A percentile compares a stretch with the other conserved stretches of the same genome.
These are phyloP conservation scores for Alaudala cheleensis DNA, from an alignment of 2,113 vertebrate species.

Conservation along the genomic window DNA sequence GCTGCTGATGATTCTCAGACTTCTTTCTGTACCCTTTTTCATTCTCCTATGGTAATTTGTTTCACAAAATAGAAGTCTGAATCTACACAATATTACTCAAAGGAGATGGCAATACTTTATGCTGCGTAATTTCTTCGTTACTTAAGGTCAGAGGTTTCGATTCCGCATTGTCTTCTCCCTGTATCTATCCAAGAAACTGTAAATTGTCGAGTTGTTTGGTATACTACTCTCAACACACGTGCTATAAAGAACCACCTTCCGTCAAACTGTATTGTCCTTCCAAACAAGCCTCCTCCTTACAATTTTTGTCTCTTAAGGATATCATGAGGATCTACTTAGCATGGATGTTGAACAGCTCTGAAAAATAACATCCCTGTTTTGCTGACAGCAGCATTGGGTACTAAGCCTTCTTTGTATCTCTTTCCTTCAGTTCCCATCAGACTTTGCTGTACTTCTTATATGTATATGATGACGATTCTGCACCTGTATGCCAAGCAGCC, in stretches of 20 bases:
- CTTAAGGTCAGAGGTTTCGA: not conserved
- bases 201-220: not conserved
- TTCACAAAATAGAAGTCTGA: not conserved
- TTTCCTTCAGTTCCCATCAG: not conserved
- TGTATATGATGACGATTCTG: fast-evolving
- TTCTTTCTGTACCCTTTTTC: not conserved
- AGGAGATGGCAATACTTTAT: not conserved
- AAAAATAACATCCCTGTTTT: not conserved
- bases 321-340: not conserved
- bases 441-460: not conserved
- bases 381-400: not conserved
- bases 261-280: not conserved
- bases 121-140: not conserved
- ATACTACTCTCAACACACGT: not conserved
- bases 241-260: not conserved
- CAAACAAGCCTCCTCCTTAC: not conserved
- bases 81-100: not conserved
- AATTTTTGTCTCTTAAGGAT: not conserved
- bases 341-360: not conserved
- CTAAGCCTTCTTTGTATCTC: not conserved
- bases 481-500: not conserved
- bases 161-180: not conserved
- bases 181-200: not conserved
- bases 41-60: not conserved
- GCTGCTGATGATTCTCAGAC: not conserved